A percentile compares a stretch with the other conserved stretches of the same genome.
These are phyloP conservation scores for Callyntrura sp. DNA, from an alignment of 2,888 invertebrate species.

Conservation along the genomic window DNA sequence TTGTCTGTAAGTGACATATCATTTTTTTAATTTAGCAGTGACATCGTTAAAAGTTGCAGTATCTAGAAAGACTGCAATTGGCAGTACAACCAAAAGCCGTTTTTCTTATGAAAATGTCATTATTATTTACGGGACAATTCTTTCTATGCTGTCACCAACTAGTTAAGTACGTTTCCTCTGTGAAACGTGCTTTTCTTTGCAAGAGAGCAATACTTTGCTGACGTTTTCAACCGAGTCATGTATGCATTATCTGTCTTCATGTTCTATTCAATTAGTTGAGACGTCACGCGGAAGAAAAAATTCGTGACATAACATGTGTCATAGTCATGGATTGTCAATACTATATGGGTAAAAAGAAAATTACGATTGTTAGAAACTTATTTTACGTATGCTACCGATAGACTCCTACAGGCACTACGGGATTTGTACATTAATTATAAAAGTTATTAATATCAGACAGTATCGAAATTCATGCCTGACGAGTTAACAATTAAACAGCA, in stretches of 20 bases:
- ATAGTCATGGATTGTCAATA: slow-evolving; percentile 34
- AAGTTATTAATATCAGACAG: too few species aligned
- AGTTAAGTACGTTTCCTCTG: too few species aligned
- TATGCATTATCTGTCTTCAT: slow-evolving; percentile 56
- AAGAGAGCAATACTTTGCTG: too few species aligned
- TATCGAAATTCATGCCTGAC: too few species aligned
- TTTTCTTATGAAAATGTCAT: slow-evolving; percentile 10
- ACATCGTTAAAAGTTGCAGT: background rate
- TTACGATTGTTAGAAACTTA: background rate
- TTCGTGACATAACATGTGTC: slow-evolving; percentile 63
- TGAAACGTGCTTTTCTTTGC: background rate
- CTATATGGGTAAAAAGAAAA: background rate
- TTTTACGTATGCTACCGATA: background rate
- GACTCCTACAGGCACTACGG: too few species aligned
- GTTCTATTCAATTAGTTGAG: slow-evolving; percentile 62
- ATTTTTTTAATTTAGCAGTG: slow-evolving; percentile 22
- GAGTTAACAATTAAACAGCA: too few species aligned
- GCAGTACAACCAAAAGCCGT: background rate
- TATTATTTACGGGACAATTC: slow-evolving; percentile 10
- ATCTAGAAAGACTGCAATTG: background rate
- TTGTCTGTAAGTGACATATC: background rate
- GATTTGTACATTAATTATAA: too few species aligned
- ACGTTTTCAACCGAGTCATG: slow-evolving; percentile 12
- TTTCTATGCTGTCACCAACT: background rate
- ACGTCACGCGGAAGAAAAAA: slow-evolving; percentile 45